Percentiles rank a stretch among this genome's conserved stretches.
Evolutionary conservation across 2,888 invertebrate species (phyloP).

Genomic region (Macrostomum cliftonense): DNA sequence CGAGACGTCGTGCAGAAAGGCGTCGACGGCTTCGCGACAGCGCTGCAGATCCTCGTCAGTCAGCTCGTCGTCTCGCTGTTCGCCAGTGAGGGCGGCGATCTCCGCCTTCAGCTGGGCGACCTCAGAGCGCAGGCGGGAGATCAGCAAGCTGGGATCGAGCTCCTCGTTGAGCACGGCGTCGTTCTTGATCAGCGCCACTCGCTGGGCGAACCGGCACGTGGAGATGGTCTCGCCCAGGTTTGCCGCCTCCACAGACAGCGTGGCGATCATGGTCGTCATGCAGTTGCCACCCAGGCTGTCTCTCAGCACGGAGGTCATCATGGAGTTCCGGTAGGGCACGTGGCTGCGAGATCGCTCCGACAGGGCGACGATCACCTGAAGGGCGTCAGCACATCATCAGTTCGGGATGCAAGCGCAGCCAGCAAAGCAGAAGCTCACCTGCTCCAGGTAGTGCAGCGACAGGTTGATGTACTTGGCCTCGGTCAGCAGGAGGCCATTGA

Average conservation of each 20-base stretch:
- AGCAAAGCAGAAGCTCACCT: no score
- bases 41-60: conserved; percentile 20
- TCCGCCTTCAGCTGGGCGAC: conserved; percentile 29
- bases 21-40: conserved; percentile 1
- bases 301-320: conserved; percentile 38
- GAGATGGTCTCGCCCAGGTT: conserved; percentile 37
- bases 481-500: conserved; percentile 30
- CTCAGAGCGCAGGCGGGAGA: conserved; percentile 28
- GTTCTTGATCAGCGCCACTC: conserved; percentile 39
- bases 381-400: background rate
- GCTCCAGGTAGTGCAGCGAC: conserved; percentile 36
- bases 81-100: conserved; percentile 28
- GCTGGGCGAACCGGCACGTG: conserved; percentile 38
- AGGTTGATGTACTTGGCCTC: conserved; percentile 39
- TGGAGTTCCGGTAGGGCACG: conserved; percentile 37
- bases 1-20: background rate
- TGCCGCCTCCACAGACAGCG: conserved; percentile 31
- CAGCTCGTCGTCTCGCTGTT: conserved; percentile 32
- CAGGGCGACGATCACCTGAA: conserved; percentile 32
- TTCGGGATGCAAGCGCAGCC: conserved; percentile 1
- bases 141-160: conserved; percentile 34
- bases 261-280: conserved; percentile 39
- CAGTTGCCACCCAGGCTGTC: conserved; percentile 39
- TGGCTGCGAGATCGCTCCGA: conserved; percentile 33
- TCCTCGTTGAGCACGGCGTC: conserved; percentile 37